Conservation (phyloP, 2,888 invertebrate genomes). For the Cryptocephalus primarius region DNA sequence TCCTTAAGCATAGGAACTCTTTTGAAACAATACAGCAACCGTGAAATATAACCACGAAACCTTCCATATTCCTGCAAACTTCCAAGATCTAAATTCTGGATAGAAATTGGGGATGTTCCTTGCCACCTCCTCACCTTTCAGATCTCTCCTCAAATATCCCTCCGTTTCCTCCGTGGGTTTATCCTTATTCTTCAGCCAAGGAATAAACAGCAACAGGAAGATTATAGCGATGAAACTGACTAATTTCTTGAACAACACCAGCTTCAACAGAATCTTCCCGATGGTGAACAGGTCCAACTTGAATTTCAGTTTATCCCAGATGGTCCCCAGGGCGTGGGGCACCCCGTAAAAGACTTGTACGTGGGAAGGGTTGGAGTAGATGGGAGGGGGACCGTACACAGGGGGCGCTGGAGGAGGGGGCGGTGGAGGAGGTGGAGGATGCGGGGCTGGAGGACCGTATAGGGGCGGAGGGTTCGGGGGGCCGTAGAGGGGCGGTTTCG, state of each 20-base stretch:
- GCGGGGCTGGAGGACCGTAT: conserved; percentile 20
- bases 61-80: too few relatives aligned
- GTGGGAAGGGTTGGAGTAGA: conserved; percentile 5
- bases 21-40: too few relatives aligned
- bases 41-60: too few relatives aligned
- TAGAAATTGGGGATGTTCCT: too few relatives aligned
- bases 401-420: conserved; percentile 16
- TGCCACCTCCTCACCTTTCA: neutral
- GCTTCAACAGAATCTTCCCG: conserved; percentile 63
- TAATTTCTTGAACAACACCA: conserved; percentile 70
- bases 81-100: too few relatives aligned
- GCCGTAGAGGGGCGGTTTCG: conserved; percentile 3
- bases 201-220: conserved; percentile 64
- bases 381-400: conserved; percentile 20
- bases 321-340: conserved; percentile 47
- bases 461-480: conserved; percentile 3
- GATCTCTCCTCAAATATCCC: neutral
- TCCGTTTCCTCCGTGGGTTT: conserved; percentile 4
- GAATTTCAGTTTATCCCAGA: conserved; percentile 53
- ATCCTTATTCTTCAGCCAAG: conserved; percentile 33
- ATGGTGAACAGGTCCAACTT: conserved; percentile 62
- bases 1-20: too few relatives aligned
- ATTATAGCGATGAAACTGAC: conserved; percentile 69
- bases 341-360: conserved; percentile 37
- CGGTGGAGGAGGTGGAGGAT: conserved; percentile 5